Evolutionary conservation across 2,888 invertebrate species (phyloP), one percentile per base, ranked within the genome.

Genomic region (Thyatira batis): DNA sequence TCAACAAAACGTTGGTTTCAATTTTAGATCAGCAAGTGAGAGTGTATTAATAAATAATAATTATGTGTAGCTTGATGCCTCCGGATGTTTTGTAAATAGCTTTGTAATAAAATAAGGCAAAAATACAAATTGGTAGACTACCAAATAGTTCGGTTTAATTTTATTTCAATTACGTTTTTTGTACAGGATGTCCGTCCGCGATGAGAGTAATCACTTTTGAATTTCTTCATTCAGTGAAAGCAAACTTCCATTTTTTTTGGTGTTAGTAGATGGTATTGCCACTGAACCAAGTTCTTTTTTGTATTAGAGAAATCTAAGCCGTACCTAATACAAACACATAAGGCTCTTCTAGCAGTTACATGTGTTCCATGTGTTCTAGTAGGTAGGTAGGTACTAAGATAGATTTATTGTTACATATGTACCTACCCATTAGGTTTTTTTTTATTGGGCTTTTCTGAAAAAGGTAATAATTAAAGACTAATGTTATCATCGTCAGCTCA

Each of bases 151-250:
- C 61, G 69, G 68, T 78, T 78, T 73, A 73, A 80, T 82, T 81
- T 80, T 78, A 75, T 80, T 84, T 82, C 79, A 79, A 82, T 85
- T 84, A 80, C 56, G 60, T 74, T 83, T 84, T 83, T 85, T 84
- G 77, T 67, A 76, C 82, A 84, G 85, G 86, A 86, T 82, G 78
- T 81, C 77, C 74, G 82, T 69, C 71, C 62, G 76, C 63, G 62
- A 69, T 65, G 72, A 70, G 71, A 71, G 73, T 80, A 82, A 80
- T 81, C 73, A 81, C 72, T 81, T 81, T 78, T 76, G 65, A 71
- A 73, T 76, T 78, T 79, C 77, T 71, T 77, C 65, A 69, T 73
- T 67, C 61, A 79, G 85, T 82, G 86, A 86, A 85, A 86, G 86
- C 73, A 66, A 66, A 61, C 65, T 58, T 56, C 65, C 62, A 54